Evolutionary conservation across 64 coral and sea anemone species (phyloP).

Genomic region (Actinia tenebrosa): DNA sequence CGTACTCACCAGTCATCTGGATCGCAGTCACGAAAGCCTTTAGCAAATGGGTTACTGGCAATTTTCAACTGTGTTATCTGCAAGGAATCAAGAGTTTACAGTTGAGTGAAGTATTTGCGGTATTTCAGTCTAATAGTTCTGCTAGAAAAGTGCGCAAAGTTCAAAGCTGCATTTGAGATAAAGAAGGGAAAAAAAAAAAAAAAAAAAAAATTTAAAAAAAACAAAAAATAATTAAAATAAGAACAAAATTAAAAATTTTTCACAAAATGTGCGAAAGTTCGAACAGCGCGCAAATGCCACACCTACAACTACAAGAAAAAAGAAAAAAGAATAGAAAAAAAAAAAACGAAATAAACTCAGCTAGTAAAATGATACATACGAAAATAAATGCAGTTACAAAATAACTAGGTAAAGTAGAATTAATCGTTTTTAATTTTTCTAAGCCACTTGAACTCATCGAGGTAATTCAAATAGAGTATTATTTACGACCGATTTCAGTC

Average conservation of each 20-base stretch:
- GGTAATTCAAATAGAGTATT: not conserved
- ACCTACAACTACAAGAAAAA: too few species aligned
- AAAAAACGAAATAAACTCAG: too few species aligned
- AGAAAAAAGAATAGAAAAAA: too few species aligned
- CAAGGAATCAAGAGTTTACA: constrained; percentile 21
- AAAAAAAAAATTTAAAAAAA: too few species aligned
- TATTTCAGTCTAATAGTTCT: not conserved
- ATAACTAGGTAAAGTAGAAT: not conserved
- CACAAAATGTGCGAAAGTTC: too few species aligned
- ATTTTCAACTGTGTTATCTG: constrained; percentile 99
- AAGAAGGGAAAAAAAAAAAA: not conserved
- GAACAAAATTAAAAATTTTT: too few species aligned
- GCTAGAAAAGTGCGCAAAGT: not conserved
- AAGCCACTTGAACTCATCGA: constrained; percentile 1
- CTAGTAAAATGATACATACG: too few species aligned
- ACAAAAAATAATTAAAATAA: too few species aligned
- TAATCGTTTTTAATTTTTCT: not conserved
- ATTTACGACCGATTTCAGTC: constrained; percentile 1
- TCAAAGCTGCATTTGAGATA: not conserved
- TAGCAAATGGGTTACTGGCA: constrained; percentile 98
- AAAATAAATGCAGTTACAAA: not conserved
- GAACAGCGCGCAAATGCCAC: too few species aligned
- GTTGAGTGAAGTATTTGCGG: not conserved
- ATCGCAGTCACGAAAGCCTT: constrained; percentile 97
- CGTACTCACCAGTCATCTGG: constrained; percentile 92